phyloP scores from a whole-genome alignment of 2,113 vertebrate genomes.

The Tragelaphus strepsiceros region DNA sequence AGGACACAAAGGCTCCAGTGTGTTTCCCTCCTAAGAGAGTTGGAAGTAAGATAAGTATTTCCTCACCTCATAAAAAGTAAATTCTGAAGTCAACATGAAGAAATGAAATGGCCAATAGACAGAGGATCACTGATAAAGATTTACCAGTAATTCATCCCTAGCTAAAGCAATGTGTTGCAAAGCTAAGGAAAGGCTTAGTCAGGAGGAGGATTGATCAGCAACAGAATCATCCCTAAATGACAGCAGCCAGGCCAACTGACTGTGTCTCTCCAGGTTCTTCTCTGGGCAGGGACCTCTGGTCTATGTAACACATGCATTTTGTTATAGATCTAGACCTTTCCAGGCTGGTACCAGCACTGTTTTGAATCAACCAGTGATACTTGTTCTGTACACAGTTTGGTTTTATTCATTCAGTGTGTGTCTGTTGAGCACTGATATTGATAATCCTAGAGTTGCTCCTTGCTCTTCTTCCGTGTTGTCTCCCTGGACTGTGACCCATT shows the following conservation, averaged over 20 bases:
- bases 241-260: neutral
- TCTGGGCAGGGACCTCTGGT: neutral
- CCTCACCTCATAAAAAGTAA: neutral
- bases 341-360: neutral
- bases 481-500: neutral
- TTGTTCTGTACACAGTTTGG: neutral
- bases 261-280: neutral
- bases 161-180: neutral
- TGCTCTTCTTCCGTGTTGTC: neutral
- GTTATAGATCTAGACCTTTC: neutral
- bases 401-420: neutral
- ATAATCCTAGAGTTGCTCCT: neutral
- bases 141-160: neutral
- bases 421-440: neutral
- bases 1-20: neutral
- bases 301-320: neutral
- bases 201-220: neutral
- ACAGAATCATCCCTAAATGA: neutral
- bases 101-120: neutral
- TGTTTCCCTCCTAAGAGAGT: neutral
- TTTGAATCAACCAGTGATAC: neutral
- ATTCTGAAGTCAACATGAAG: neutral
- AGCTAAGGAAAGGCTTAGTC: neutral
- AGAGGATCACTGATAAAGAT: neutral
- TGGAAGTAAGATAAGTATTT: neutral